A percentile compares a stretch with the other conserved stretches of the same genome.
Evolutionary conservation across 2,888 invertebrate genomes (phyloP).

Genomic region (Caenorhabditis imperialis): DNA sequence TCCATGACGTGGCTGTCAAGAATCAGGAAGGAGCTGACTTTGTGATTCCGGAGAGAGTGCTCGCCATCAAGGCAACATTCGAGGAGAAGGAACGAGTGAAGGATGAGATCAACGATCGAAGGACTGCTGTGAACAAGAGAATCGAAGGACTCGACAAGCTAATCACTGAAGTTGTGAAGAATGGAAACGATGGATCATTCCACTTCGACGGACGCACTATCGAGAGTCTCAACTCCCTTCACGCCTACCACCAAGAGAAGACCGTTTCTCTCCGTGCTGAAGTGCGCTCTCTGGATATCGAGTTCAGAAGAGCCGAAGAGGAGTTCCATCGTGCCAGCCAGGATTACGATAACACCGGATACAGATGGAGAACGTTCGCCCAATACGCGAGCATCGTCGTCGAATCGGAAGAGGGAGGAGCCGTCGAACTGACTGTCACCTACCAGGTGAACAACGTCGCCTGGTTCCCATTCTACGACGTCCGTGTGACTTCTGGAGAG

Average conservation of each 20-base stretch:
- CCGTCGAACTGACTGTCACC: slow-evolving; percentile 26
- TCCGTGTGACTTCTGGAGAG: slow-evolving; percentile 59
- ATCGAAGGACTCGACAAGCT: slow-evolving; percentile 46
- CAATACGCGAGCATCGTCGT: slow-evolving; percentile 45
- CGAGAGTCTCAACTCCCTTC: slow-evolving; percentile 35
- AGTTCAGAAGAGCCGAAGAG: slow-evolving; percentile 33
- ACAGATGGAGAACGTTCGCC: slow-evolving; percentile 38
- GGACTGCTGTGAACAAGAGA: slow-evolving; percentile 39
- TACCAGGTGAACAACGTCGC: slow-evolving; percentile 66
- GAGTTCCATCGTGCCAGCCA: slow-evolving; percentile 33
- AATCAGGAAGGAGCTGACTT: slow-evolving; percentile 42
- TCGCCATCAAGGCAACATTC: slow-evolving; percentile 29
- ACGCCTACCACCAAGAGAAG: slow-evolving; percentile 38
- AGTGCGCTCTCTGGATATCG: slow-evolving; percentile 18
- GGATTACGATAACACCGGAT: slow-evolving; percentile 45
- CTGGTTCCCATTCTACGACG: slow-evolving; percentile 69
- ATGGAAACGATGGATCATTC: slow-evolving; percentile 35
- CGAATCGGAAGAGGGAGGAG: slow-evolving; percentile 29
- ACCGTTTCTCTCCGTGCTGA: slow-evolving; percentile 35
- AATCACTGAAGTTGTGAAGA: slow-evolving; percentile 27
- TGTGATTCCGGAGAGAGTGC: slow-evolving; percentile 35
- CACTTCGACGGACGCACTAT: slow-evolving; percentile 43
- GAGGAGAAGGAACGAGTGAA: slow-evolving; percentile 34
- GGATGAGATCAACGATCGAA: slow-evolving; percentile 32
- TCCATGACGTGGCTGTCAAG: slow-evolving; percentile 50